Percentiles rank a stretch among this genome's conserved stretches.
Conservation (phyloP, 2,113 vertebrate genomes). For the human (Homo sapiens) region DNA sequence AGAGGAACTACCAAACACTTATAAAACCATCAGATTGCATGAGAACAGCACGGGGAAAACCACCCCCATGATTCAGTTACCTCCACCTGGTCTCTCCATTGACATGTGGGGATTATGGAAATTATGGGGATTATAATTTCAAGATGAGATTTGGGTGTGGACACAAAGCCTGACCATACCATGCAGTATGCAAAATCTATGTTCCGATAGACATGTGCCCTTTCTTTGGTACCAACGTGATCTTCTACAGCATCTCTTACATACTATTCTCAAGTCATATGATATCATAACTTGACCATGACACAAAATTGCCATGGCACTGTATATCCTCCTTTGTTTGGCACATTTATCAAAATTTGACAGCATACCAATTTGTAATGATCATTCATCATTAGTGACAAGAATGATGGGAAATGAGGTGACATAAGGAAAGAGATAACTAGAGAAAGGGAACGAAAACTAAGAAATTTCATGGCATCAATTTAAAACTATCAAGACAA, state of each 20-base stretch:
- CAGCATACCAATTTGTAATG: not conserved
- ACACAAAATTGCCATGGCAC: not conserved
- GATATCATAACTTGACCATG: not conserved
- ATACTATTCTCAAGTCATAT: not conserved
- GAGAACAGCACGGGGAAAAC: no score
- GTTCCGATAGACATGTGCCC: not conserved
- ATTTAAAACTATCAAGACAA: slow-evolving; percentile 25
- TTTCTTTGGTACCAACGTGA: not conserved
- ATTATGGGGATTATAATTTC: no score
- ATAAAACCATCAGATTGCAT: no score
- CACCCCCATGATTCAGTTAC: no score
- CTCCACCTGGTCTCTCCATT: no score
- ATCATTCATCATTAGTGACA: not conserved
- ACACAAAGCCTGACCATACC: no score
- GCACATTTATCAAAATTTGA: slow-evolving; percentile 5
- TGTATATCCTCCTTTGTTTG: not conserved
- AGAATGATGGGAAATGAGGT: slow-evolving; percentile 2
- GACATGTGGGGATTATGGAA: no score
- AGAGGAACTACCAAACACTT: no score
- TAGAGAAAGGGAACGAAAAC: slow-evolving; percentile 20
- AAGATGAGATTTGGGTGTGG: no score
- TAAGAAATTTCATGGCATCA: not conserved
- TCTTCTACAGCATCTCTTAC: not conserved
- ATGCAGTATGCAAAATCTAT: not conserved
- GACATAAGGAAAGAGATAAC: not conserved